Conservation (phyloP, 2,113 vertebrate species). For the Eubucco bourcierii region DNA sequence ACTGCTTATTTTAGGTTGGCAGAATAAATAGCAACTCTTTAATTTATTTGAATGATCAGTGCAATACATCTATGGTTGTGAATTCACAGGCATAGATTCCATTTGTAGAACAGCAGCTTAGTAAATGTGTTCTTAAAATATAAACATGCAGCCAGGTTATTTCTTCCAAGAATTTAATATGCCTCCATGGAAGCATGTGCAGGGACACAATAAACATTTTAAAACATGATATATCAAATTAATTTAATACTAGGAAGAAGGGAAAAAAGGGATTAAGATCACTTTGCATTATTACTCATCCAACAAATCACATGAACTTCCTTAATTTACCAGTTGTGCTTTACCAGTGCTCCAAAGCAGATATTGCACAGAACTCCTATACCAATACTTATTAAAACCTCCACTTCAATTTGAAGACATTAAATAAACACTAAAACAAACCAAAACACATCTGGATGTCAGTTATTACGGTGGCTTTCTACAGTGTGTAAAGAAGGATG, state of each 20-base stretch:
- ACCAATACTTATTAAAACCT: neutral
- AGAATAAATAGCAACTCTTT: too few relatives aligned
- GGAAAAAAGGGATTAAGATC: neutral
- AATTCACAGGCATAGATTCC: neutral
- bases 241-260: neutral
- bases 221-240: neutral
- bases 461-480: neutral
- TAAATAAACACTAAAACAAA: neutral
- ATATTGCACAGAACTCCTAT: neutral
- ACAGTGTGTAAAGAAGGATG: neutral
- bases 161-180: neutral
- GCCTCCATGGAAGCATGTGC: fast-evolving
- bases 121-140: neutral
- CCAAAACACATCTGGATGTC: neutral
- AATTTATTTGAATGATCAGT: neutral
- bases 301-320: neutral
- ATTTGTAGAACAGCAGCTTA: neutral
- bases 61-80: neutral
- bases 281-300: neutral
- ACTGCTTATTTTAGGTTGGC: neutral
- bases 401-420: neutral
- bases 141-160: neutral
- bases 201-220: neutral
- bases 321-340: neutral
- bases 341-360: neutral